Evolutionary conservation across 2,113 vertebrate genomes (phyloP).

Genomic region (Zingel zingel): DNA sequence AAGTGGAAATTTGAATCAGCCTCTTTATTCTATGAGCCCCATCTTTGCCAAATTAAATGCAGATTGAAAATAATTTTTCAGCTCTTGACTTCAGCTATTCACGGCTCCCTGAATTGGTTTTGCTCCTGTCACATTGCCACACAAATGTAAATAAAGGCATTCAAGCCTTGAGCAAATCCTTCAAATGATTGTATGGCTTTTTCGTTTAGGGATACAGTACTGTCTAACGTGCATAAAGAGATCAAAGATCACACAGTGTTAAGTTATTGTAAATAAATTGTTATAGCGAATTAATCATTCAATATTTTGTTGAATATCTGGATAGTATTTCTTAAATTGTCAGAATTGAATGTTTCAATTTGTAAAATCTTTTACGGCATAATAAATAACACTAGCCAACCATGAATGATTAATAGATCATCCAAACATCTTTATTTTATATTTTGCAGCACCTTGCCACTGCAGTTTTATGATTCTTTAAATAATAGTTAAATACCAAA

Average conservation of each 20-base stretch:
- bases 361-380: background rate
- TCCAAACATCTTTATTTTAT: background rate
- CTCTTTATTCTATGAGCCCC: conserved; percentile 95
- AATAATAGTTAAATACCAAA: conserved; percentile 25
- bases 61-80: conserved; percentile 98
- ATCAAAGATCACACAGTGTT: background rate
- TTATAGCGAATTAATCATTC: conserved; percentile 9
- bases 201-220: conserved; percentile 32
- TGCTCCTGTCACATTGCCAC: conserved; percentile 85
- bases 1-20: conserved; percentile 95
- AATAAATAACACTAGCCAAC: background rate
- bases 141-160: conserved; percentile 89
- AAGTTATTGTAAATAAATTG: conserved; percentile 24
- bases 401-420: background rate
- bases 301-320: background rate
- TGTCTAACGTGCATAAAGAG: conserved; percentile 9
- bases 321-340: background rate
- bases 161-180: conserved; percentile 63
- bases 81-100: conserved; percentile 97
- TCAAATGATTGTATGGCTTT: conserved; percentile 62
- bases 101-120: conserved; percentile 90
- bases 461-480: conserved; percentile 17
- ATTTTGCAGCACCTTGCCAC: background rate
- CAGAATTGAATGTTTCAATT: background rate
- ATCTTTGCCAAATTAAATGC: conserved; percentile 99